Evolutionary conservation across 2,113 vertebrate species (phyloP), one percentile per base, ranked within the genome.

Genomic region (Microtus montanus): DNA sequence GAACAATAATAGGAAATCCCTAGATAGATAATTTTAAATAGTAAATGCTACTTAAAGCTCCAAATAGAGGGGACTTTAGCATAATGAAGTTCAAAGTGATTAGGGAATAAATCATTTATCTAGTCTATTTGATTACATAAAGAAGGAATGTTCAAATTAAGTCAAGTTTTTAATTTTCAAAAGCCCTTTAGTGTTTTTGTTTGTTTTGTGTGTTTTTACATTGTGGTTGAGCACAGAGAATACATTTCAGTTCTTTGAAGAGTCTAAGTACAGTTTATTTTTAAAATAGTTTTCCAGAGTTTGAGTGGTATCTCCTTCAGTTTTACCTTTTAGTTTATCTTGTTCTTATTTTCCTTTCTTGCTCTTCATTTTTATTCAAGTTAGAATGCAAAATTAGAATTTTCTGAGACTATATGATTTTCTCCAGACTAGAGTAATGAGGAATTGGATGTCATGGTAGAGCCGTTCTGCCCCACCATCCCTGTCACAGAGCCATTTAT

Each of bases 31-130:
- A 44, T 84, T 64, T 84, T 66, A 66, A 30, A 49, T 68, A 49
- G 33, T 4, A 7, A 68, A 91, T 64, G 64, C 38, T 5, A 30
- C 26, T 63, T 63, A 68, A 89, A 78, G 35, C 19, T 28, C 38
- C 38, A 22, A 73, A 38, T 12, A 73, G 24, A 92, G 41, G 19
- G 87, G 9, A 87, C 38, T 79, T 94, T 47, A 77, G 28, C 80
- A 38, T 75, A 88, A 80, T 61, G 77, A 33, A 66, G 13, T 77
- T 88, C n/a, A 73, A 13, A 86, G 73, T 74, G 24, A 41, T 54
- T 91, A 70, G 54, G n/a, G 35, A 94, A 61, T 93, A 89, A 83
- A 74, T 26, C 26, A 91, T 19, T 94, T 90, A 44, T 86, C 15
- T 52, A 68, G 3, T 52, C 1, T 82, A 11, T 9, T 24, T 77